Percentiles rank a stretch among this genome's conserved stretches.
phyloP scores from a whole-genome alignment of 2,888 invertebrate genomes.

The Palloptera scutellata region DNA sequence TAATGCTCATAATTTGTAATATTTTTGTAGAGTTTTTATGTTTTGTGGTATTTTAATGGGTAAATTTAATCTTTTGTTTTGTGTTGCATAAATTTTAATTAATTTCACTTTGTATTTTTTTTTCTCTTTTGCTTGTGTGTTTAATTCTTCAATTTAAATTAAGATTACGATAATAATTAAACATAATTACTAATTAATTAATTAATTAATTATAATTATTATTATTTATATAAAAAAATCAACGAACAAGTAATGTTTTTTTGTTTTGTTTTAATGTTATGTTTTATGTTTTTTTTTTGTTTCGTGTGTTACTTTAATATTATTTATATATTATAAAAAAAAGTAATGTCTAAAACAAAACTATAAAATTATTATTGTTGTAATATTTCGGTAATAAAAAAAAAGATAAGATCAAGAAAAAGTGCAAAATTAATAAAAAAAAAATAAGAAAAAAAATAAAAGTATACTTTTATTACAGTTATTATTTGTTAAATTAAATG shows the following conservation, averaged over 20 bases:
- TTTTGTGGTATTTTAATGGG: slow-evolving; percentile 7
- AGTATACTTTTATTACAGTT: too few species aligned
- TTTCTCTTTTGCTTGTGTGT: slow-evolving; percentile 19
- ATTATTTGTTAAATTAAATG: too few species aligned
- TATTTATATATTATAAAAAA: neutral
- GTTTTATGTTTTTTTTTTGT: slow-evolving; percentile 24
- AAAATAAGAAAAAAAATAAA: neutral
- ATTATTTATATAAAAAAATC: slow-evolving; percentile 24
- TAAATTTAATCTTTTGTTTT: slow-evolving; percentile 19
- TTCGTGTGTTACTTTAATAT: slow-evolving; percentile 1
- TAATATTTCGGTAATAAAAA: neutral
- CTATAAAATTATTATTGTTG: neutral
- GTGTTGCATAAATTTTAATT: slow-evolving; percentile 21
- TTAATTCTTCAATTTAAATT: slow-evolving; percentile 30
- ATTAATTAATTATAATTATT: slow-evolving; percentile 12
- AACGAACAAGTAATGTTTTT: slow-evolving; percentile 31
- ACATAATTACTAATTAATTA: slow-evolving; percentile 14
- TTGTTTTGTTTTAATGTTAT: slow-evolving; percentile 27
- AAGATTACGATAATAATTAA: slow-evolving; percentile 36
- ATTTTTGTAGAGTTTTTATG: neutral
- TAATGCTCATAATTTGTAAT: neutral
- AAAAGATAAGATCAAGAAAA: neutral
- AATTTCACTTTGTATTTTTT: slow-evolving; percentile 29
- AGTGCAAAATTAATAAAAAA: neutral
- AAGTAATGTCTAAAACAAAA: neutral